These are phyloP conservation scores for Pomatorhinus ruficollis DNA, from an alignment of 2,113 vertebrate species.

Conservation along the genomic window DNA sequence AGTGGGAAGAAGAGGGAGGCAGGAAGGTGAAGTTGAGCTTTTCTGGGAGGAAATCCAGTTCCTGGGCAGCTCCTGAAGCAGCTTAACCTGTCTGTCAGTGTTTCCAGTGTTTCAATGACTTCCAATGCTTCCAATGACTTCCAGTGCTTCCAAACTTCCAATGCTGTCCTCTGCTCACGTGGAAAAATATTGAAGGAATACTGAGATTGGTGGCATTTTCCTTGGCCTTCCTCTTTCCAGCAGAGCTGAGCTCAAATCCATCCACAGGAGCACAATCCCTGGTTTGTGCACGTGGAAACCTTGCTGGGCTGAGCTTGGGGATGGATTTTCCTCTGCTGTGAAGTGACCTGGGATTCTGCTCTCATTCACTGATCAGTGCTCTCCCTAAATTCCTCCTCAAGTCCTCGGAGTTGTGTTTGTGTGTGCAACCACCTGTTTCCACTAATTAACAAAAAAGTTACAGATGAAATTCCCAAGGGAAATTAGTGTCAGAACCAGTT, in stretches of 20 bases:
- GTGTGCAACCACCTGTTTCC: not conserved
- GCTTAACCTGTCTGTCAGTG: not conserved
- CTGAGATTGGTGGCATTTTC: not conserved
- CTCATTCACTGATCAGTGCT: fast-evolving
- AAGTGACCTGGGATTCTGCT: not conserved
- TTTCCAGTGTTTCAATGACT: not conserved
- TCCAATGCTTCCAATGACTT: too few species aligned
- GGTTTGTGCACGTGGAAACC: not conserved
- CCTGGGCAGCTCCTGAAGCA: not conserved
- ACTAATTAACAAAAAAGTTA: not conserved
- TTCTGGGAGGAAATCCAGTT: not conserved
- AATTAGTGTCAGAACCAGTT: not conserved
- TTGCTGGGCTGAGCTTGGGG: not conserved
- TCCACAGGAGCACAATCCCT: fast-evolving
- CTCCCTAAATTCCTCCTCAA: not conserved
- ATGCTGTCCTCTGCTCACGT: fast-evolving
- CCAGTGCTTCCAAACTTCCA: too few species aligned
- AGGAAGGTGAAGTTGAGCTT: not conserved
- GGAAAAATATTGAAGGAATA: not conserved
- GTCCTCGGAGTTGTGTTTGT: not conserved
- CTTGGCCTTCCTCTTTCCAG: not conserved
- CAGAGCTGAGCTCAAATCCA: not conserved
- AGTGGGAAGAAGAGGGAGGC: not conserved
- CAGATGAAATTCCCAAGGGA: not conserved
- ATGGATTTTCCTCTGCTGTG: not conserved